These are phyloP conservation scores for Scaptomyza graminum DNA, from an alignment of 1,140 invertebrate species.

Conservation along the genomic window DNA sequence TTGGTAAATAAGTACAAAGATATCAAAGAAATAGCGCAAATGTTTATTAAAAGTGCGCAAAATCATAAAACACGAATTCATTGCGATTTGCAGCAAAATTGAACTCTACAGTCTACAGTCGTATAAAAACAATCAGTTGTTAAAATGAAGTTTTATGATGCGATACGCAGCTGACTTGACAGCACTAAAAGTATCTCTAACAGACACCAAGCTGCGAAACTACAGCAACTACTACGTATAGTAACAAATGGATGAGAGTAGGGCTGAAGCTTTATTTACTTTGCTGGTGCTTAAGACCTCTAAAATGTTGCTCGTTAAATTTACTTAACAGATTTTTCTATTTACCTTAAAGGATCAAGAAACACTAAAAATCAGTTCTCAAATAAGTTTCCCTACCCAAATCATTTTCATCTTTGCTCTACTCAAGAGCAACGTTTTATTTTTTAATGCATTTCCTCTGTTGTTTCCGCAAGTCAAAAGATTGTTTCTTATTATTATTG, in stretches of 20 bases:
- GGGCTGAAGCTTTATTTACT: not conserved
- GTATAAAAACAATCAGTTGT: conserved; percentile 2
- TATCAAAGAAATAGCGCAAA: conserved; percentile 11
- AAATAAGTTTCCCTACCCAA: not conserved
- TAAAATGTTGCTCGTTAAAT: too few species aligned
- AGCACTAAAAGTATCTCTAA: not conserved
- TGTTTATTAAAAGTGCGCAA: conserved; percentile 35
- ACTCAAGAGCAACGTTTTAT: not conserved
- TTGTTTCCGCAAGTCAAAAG: not conserved
- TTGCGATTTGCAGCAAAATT: conserved; percentile 10
- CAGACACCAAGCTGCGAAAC: conserved; percentile 1
- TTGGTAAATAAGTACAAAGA: not conserved
- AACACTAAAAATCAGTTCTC: not conserved
- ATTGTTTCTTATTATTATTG: conserved; percentile 20
- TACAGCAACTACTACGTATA: not conserved
- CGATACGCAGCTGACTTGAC: conserved; percentile 1
- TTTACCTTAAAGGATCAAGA: not conserved
- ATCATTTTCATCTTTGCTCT: not conserved
- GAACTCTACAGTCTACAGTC: conserved; percentile 18
- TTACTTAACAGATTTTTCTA: too few species aligned
- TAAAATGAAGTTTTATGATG: conserved; percentile 4
- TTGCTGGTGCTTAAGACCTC: not conserved
- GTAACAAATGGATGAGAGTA: not conserved
- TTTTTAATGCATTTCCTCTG: conserved; percentile 13
- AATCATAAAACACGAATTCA: conserved; percentile 23